Base-by-base conservation (phyloP, 1,140 invertebrate species). In the Dolichoris vasculosae region DNA sequence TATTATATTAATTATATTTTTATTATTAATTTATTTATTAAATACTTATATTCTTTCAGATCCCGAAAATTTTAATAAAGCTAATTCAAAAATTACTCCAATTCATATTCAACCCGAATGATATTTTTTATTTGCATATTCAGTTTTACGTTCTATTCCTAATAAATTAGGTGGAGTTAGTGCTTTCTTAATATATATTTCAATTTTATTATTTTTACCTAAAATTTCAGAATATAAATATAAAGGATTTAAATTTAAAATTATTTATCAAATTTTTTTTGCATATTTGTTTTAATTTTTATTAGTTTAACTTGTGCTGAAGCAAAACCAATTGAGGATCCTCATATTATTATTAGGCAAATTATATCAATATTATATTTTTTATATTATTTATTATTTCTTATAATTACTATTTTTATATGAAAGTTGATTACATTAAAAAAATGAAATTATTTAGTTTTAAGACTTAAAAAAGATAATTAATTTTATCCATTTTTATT, bases 31-130 rank as follows among this genome's bases (percentile, higher is more conserved):
- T 46, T 90, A 94, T 90, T 91, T 91, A 79, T 64, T 86, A n/a
- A 71, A 90, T 83, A 85, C 95, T 38, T 93, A 94, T 89, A 86
- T 94, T 89, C 89, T 95, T 91, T 94, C 93, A 90, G 95, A 96
- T 89, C 94, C 94, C 35, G 95, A 95, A 93, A 96, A 96, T 93
- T 96, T 95, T 93, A 59, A 94, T 94, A 79, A 95, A 95, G 78
- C 59, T 64, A 80, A 80, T 86, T 94, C 94, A 43, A 89, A 96
- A 93, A 93, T 95, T 15, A 96, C 95, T 0, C 95, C 95, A 20
- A 89, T 93, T 48, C 95, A 95, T 91, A 96, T 96, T 93, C 94
- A 96, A 94, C 95, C 95, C 86, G 95, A 96, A 94, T 96, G 95
- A 94, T 96, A 96, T 91, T 95, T 92, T n/a, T n/a, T n/a, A n/a